A percentile compares a stretch with the other conserved stretches of the same genome.
Evolutionary conservation across 1,140 invertebrate species (phyloP).

Genomic region (Pararge aegeria): DNA sequence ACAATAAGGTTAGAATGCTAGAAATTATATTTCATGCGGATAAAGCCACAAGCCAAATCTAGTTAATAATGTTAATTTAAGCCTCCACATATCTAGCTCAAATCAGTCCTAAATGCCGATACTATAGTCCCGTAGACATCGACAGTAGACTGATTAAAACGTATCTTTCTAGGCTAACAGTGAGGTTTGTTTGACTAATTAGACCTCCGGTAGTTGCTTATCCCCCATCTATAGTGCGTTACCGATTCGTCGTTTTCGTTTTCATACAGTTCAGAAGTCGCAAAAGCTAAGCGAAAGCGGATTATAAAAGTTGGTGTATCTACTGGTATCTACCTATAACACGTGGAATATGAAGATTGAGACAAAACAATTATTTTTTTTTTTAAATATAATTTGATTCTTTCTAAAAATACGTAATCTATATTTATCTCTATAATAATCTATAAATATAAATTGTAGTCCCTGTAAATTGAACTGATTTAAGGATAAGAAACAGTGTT

Average conservation of each 20-base stretch:
- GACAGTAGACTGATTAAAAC: conserved; percentile 30
- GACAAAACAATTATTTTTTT: too few species aligned
- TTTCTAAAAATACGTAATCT: too few species aligned
- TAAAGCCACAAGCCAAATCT: neutral
- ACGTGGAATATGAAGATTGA: too few species aligned
- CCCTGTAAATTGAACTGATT: too few species aligned
- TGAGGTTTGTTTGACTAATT: conserved; percentile 26
- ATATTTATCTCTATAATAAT: too few species aligned
- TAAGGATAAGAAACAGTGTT: too few species aligned
- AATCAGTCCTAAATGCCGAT: conserved; percentile 9
- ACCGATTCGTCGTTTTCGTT: conserved; percentile 14
- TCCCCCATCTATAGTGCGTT: conserved; percentile 24
- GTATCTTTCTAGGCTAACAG: conserved; percentile 27
- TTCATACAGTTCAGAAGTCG: neutral
- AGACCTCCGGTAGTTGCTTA: conserved; percentile 24
- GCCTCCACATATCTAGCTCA: neutral
- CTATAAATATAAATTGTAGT: too few species aligned
- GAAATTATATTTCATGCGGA: neutral
- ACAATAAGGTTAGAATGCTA: too few species aligned
- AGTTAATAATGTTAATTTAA: neutral
- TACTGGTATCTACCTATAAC: too few species aligned
- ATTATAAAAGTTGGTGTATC: neutral
- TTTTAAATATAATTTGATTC: too few species aligned
- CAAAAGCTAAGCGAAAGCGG: neutral
- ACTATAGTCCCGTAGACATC: neutral